These are phyloP conservation scores for Ichneumoninae sp. DNA, from an alignment of 2,888 invertebrate species.

Conservation along the genomic window DNA sequence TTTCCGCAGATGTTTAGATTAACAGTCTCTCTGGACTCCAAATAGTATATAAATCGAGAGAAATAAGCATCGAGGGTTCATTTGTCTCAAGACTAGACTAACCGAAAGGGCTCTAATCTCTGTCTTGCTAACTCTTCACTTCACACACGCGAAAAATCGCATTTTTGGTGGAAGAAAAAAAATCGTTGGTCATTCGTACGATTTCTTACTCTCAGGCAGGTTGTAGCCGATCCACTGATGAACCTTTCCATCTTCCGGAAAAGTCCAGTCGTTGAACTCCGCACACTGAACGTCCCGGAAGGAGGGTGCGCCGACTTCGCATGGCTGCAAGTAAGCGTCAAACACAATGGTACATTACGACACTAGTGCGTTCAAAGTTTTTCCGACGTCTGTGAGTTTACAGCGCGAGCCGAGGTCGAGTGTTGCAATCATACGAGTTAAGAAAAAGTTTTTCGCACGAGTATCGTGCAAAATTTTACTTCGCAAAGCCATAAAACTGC, in stretches of 20 bases:
- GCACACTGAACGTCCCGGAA: slow-evolving; percentile 86
- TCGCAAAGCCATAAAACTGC: too few relatives aligned
- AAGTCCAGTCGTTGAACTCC: slow-evolving; percentile 84
- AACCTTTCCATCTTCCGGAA: slow-evolving; percentile 85
- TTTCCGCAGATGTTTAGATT: too few relatives aligned
- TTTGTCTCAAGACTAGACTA: too few relatives aligned
- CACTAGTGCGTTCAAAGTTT: not conserved
- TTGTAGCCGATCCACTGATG: slow-evolving; percentile 85
- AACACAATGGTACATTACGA: slow-evolving; percentile 16
- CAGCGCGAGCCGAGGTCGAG: not conserved
- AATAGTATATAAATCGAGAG: too few relatives aligned
- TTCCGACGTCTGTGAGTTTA: too few relatives aligned
- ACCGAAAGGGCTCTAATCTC: too few relatives aligned
- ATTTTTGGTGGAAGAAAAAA: not conserved
- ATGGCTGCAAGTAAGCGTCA: slow-evolving; percentile 79
- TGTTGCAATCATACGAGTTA: not conserved
- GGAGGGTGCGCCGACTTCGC: slow-evolving; percentile 83
- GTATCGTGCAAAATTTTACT: too few relatives aligned
- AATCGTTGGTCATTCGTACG: not conserved
- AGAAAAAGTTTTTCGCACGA: too few relatives aligned
- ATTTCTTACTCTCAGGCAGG: slow-evolving; percentile 80
- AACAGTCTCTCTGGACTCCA: too few relatives aligned
- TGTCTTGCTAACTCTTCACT: too few relatives aligned
- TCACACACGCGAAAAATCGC: too few relatives aligned
- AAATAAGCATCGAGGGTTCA: too few relatives aligned